Percentiles rank a stretch among this genome's conserved stretches.
These are phyloP conservation scores for Megathymus violae DNA, from an alignment of 1,140 invertebrate species.

Conservation along the genomic window DNA sequence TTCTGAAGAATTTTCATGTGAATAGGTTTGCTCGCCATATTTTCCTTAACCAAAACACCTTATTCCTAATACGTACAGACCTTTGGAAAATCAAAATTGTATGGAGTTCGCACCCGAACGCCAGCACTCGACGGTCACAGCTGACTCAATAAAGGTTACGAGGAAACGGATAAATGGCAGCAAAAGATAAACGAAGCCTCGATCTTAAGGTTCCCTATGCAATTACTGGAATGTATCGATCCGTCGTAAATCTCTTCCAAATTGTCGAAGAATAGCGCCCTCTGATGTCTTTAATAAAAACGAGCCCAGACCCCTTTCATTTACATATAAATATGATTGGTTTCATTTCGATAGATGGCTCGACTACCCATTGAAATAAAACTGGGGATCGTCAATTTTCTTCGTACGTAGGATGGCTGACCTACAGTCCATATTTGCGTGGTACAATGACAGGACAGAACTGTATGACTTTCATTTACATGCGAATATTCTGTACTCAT, in stretches of 20 bases:
- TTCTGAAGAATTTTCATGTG: too few species aligned
- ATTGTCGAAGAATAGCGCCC: constrained; percentile 36
- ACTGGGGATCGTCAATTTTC: constrained; percentile 36
- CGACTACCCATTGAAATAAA: constrained; percentile 36
- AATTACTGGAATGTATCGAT: constrained; percentile 35
- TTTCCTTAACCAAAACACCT: too few species aligned
- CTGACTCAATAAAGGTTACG: too few species aligned
- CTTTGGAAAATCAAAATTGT: too few species aligned
- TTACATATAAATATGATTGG: constrained; percentile 61
- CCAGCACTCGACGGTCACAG: too few species aligned
- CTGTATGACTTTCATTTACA: constrained; percentile 9
- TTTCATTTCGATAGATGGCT: constrained; percentile 38
- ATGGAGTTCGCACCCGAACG: too few species aligned
- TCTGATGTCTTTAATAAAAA: constrained; percentile 47
- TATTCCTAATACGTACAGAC: too few species aligned
- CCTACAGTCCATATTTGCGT: constrained; percentile 19
- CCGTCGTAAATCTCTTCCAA: constrained; percentile 40
- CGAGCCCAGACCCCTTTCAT: constrained; percentile 44
- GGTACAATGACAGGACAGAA: constrained; percentile 11
- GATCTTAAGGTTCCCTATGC: constrained; percentile 17
- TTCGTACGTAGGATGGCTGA: constrained; percentile 2
- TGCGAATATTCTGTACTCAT: constrained; percentile 2
- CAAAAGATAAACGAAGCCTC: constrained; percentile 18
- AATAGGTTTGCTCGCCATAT: too few species aligned
- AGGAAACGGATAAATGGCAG: too few species aligned